Evolutionary conservation across 2,888 invertebrate species (phyloP).

Genomic region (Archips xylosteana): DNA sequence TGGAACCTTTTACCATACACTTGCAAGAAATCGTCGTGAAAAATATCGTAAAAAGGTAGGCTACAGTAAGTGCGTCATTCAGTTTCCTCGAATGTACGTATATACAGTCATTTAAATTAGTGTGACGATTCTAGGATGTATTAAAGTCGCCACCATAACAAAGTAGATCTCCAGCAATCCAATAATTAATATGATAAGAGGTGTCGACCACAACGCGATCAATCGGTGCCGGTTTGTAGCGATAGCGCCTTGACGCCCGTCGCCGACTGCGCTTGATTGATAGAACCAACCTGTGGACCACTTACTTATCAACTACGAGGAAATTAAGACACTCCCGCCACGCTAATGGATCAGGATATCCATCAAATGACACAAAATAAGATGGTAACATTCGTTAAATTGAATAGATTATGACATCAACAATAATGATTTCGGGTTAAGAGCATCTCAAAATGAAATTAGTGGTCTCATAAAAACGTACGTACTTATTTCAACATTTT

Average conservation of each 20-base stretch:
- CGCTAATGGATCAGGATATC: conserved; percentile 76
- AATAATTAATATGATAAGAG: conserved; percentile 71
- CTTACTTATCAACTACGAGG: conserved; percentile 67
- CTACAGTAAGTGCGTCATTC: no score
- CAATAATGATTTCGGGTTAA: conserved; percentile 24
- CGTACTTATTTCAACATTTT: background rate
- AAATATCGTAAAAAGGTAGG: no score
- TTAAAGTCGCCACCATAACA: conserved; percentile 28
- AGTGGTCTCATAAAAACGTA: background rate
- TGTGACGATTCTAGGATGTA: conserved; percentile 12
- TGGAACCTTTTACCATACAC: no score
- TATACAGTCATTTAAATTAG: conserved; percentile 6
- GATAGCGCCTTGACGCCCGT: conserved; percentile 63
- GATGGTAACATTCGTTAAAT: conserved; percentile 46
- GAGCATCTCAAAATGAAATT: conserved; percentile 6
- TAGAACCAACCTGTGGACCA: conserved; percentile 69
- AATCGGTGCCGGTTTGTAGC: conserved; percentile 73
- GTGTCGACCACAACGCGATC: conserved; percentile 69
- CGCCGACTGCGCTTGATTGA: conserved; percentile 62
- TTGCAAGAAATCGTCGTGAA: no score
- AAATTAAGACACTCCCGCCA: conserved; percentile 73
- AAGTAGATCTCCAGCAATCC: conserved; percentile 46
- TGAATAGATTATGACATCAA: conserved; percentile 37
- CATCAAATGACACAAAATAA: conserved; percentile 73
- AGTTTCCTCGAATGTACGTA: no score